Evolutionary conservation across 2,888 invertebrate species (phyloP).

Genomic region (Phortica okadai): DNA sequence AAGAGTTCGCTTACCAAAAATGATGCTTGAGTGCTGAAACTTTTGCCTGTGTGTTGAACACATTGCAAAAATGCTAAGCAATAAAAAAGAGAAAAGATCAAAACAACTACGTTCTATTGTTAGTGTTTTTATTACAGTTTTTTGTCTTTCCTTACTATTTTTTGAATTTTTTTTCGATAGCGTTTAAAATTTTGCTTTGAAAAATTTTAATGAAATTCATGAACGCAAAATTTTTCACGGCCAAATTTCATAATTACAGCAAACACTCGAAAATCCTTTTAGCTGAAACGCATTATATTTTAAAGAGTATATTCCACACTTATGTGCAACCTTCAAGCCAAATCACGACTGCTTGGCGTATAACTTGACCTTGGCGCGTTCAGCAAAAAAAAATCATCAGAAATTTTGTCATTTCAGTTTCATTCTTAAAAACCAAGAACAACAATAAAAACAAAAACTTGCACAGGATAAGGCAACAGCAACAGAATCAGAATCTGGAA

Average conservation of each 20-base stretch:
- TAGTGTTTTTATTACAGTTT: background rate
- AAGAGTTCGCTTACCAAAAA: background rate
- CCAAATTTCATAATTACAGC: constrained; percentile 10
- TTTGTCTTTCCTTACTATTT: background rate
- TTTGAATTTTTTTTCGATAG: background rate
- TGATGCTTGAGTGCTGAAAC: too few relatives aligned
- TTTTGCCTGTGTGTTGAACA: too few relatives aligned
- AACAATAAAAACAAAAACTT: background rate
- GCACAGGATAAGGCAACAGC: background rate
- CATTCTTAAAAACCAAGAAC: constrained; percentile 32
- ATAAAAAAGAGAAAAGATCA: background rate
- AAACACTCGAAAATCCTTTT: constrained; percentile 23
- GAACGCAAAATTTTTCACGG: constrained; percentile 2
- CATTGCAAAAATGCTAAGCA: background rate
- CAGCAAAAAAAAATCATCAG: constrained; percentile 40
- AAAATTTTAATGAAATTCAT: constrained; percentile 55
- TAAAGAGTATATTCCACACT: background rate
- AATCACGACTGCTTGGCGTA: background rate
- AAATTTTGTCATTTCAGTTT: constrained; percentile 41
- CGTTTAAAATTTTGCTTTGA: too few relatives aligned
- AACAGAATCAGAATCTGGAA: background rate
- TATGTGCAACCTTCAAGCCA: background rate
- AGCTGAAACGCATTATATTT: constrained; percentile 33
- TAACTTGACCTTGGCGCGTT: constrained; percentile 56
- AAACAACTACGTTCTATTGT: background rate